Conservation (phyloP, 2,797 vertebrate species). For the Microcaecilia unicolor region DNA sequence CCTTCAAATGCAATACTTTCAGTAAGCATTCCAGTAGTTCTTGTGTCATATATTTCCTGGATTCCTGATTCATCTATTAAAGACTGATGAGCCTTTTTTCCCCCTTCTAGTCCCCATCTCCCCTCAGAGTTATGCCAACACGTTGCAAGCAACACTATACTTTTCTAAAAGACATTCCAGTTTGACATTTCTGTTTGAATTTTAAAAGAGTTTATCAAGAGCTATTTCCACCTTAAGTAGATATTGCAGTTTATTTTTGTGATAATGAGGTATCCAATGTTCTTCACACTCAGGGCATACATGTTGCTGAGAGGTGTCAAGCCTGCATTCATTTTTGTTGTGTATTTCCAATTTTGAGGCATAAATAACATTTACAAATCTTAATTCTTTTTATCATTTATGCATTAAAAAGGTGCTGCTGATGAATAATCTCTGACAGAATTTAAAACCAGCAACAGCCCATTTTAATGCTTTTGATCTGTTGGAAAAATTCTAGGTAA, state of each 20-base stretch:
- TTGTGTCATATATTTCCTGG: background rate
- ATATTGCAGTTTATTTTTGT: slow-evolving; percentile 22
- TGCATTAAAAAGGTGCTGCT: slow-evolving; percentile 13
- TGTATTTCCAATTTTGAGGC: slow-evolving; percentile 13
- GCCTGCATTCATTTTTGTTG: slow-evolving; percentile 33
- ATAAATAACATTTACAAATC: slow-evolving; percentile 31
- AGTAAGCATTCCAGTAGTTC: background rate
- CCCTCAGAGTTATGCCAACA: slow-evolving; percentile 37
- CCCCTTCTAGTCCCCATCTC: slow-evolving; percentile 8
- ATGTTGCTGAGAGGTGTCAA: slow-evolving; percentile 21
- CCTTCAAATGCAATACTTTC: background rate
- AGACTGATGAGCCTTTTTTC: slow-evolving; percentile 21
- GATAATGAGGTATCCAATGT: slow-evolving; percentile 28
- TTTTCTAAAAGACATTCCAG: slow-evolving; percentile 28
- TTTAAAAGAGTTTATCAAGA: slow-evolving; percentile 26
- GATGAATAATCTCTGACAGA: background rate
- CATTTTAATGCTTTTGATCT: slow-evolving; percentile 8
- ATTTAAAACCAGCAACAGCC: background rate
- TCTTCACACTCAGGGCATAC: slow-evolving; percentile 13
- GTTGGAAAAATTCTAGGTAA: slow-evolving; percentile 11
- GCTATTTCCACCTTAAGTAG: slow-evolving; percentile 22
- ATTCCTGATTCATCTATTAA: slow-evolving; percentile 15
- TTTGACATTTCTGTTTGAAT: slow-evolving; percentile 34
- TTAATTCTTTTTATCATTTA: slow-evolving; percentile 36
- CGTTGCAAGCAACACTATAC: slow-evolving; percentile 22